These are phyloP conservation scores for Xiphorhynchus erythropygius DNA, from an alignment of 2,797 vertebrate genomes.

Conservation along the genomic window DNA sequence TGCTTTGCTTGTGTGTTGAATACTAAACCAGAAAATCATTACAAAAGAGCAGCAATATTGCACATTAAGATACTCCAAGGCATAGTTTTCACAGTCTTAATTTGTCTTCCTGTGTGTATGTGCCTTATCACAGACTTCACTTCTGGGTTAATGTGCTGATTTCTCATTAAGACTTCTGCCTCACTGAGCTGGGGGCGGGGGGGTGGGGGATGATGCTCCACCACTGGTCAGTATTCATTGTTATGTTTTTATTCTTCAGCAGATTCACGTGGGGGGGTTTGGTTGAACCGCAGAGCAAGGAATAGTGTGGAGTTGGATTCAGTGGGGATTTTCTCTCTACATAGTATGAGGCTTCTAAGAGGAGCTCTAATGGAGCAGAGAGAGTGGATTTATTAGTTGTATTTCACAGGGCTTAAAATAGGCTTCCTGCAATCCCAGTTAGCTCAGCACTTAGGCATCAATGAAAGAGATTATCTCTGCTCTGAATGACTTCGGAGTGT, in stretches of 20 bases:
- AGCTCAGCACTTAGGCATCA: background rate
- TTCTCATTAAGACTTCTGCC: background rate
- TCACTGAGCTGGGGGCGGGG: background rate
- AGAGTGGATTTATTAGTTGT: background rate
- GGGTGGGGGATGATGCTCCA: background rate
- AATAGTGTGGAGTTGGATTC: background rate
- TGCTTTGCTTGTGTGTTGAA: background rate
- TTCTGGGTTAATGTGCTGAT: background rate
- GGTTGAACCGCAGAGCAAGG: background rate
- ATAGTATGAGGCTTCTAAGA: background rate
- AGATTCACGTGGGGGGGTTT: background rate
- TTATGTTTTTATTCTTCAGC: background rate
- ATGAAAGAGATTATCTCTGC: background rate
- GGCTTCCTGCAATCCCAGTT: background rate
- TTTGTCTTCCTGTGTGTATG: background rate
- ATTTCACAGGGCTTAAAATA: background rate
- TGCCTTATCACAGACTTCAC: background rate
- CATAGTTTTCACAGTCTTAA: background rate
- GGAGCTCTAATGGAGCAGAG: background rate
- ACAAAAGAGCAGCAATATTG: background rate
- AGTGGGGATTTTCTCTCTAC: background rate
- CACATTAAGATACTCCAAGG: constrained; percentile 15
- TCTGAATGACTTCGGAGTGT: background rate
- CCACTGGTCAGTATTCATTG: background rate
- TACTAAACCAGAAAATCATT: constrained; percentile 10